Conservation (phyloP, 2,113 vertebrate species). For the Platichthys flesus region DNA sequence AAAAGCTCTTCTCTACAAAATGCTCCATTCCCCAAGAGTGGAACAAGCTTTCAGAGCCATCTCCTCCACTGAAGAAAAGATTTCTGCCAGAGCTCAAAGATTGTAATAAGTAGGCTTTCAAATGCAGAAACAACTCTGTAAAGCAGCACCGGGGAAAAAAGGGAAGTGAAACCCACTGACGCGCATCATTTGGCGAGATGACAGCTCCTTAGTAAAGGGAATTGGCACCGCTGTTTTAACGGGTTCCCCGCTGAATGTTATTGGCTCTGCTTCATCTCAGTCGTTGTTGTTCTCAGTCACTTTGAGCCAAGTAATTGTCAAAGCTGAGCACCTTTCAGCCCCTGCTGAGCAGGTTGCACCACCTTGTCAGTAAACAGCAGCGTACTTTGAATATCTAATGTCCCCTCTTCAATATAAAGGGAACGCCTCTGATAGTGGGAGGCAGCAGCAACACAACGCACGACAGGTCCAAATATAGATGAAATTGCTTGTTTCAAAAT, state of each 20-base stretch:
- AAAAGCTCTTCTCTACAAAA: slow-evolving; percentile 36
- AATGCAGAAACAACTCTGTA: slow-evolving; percentile 55
- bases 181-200: slow-evolving; percentile 67
- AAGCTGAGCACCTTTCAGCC: slow-evolving; percentile 76
- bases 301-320: slow-evolving; percentile 78
- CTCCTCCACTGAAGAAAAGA: slow-evolving; percentile 7
- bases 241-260: slow-evolving; percentile 63
- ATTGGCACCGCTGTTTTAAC: slow-evolving; percentile 60
- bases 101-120: slow-evolving; percentile 59
- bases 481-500: slow-evolving; percentile 59
- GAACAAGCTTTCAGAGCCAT: slow-evolving; percentile 53
- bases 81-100: slow-evolving; percentile 25
- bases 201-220: slow-evolving; percentile 71
- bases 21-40: slow-evolving; percentile 45
- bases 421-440: slow-evolving; percentile 51
- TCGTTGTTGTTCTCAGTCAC: slow-evolving; percentile 72
- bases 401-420: slow-evolving; percentile 44
- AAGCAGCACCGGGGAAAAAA: slow-evolving; percentile 35
- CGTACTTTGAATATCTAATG: slow-evolving; percentile 76
- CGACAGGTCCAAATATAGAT: slow-evolving; percentile 40
- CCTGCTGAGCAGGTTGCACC: slow-evolving; percentile 56
- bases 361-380: slow-evolving; percentile 72
- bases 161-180: slow-evolving; percentile 53
- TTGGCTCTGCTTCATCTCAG: slow-evolving; percentile 64
- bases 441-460: slow-evolving; percentile 59